Base-by-base conservation (phyloP, 92 coral and sea anemone species). In the Blastomussa wellsi region DNA sequence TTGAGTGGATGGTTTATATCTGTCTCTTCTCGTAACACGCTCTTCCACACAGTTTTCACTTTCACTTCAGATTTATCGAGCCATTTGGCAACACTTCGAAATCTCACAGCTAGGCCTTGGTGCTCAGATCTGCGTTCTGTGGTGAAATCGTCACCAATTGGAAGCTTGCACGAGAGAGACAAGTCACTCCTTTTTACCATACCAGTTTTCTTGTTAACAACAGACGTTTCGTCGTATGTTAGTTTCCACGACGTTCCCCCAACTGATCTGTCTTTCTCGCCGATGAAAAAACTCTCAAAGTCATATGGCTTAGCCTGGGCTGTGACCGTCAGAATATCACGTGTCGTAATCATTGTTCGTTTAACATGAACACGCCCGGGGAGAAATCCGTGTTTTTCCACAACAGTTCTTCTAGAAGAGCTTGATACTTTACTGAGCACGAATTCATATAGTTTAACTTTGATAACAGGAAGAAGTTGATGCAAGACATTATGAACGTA, bases 391-490 rank as follows among this genome's bases (percentile, higher is more conserved):
- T 91, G 77, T 52, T 86, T 79, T 67, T 82, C 74, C 51, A 88
- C 51, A 2, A 66, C 72, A 17, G 80, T 35, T 0, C 69, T 77
- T 28, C 81, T 72, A 2, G 79, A 53, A 71, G 92, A 53, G 17
- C 92, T 92, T 0, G 88, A 66, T 5, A 89, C 79, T 57, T 83
- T 90, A 42, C 92, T 92, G 36, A 92, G 75, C 51, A 92, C 66
- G n/a, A 86, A 84, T 79, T 92, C 90, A 60, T 88, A 92, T 4
- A 89, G 86, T 74, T 89, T 87, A 62, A 92, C 85, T 72, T 92
- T 89, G 9, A 92, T 83, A 37, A 72, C 74, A 8, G 95, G 92
- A 79, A 92, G 78, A 19, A 92, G 88, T 78, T 92, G 95, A 29
- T 68, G 79, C 14, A 92, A 82, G 19, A 89, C 28, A 59, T 89